Evolutionary conservation across 2,888 invertebrate genomes (phyloP).

Genomic region (Yponomeuta cagnagella): DNA sequence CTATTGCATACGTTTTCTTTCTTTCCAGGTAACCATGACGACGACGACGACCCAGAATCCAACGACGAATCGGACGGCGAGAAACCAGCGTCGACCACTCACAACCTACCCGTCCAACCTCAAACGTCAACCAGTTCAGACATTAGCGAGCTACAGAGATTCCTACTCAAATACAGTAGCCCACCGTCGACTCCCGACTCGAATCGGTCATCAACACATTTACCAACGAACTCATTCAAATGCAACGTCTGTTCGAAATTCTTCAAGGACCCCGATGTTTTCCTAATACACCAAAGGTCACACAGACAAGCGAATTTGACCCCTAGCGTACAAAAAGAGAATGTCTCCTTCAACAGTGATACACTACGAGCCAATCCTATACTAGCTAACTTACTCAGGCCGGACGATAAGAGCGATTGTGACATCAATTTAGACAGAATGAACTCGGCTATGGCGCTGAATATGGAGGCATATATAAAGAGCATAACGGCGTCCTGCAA

Average conservation of each 20-base stretch:
- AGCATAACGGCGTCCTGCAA: background rate
- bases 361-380: slow-evolving; percentile 59
- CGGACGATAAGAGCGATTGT: slow-evolving; percentile 19
- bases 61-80: background rate
- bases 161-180: slow-evolving; percentile 5
- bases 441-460: slow-evolving; percentile 47
- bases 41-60: background rate
- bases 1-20: background rate
- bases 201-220: background rate
- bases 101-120: background rate
- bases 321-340: slow-evolving; percentile 39
- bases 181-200: background rate
- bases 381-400: slow-evolving; percentile 51
- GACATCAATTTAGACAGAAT: slow-evolving; percentile 37
- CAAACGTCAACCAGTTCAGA: background rate
- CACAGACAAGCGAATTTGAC: slow-evolving; percentile 30
- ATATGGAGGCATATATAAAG: slow-evolving; percentile 49
- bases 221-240: slow-evolving; percentile 1
- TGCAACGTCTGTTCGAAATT: slow-evolving; percentile 47
- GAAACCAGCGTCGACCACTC: background rate
- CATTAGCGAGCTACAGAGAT: background rate
- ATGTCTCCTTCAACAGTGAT: slow-evolving; percentile 34
- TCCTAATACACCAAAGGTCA: slow-evolving; percentile 46
- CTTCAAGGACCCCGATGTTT: slow-evolving; percentile 67
- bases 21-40: background rate